Conservation (phyloP, 2,113 vertebrate genomes). For the Varanus salvator region DNA sequence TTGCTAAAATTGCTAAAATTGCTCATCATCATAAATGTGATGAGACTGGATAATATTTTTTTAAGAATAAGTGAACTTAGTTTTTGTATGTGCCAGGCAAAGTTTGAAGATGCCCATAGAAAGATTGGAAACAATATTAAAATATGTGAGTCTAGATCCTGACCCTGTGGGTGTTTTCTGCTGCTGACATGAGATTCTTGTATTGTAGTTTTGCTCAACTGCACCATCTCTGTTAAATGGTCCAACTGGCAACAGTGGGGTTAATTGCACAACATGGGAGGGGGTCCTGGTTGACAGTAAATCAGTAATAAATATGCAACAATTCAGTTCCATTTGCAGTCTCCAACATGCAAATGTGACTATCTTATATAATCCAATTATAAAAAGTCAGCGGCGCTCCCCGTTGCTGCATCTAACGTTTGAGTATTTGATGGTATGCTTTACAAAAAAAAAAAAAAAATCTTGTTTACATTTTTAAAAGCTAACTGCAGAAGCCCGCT, state of each 20-base stretch:
- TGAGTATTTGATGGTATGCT: conserved; percentile 14
- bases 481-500: conserved; percentile 36
- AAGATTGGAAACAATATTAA: conserved; percentile 16
- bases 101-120: neutral
- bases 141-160: neutral
- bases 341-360: conserved; percentile 33
- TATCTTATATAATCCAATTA: conserved; percentile 44
- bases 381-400: conserved; percentile 43
- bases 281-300: neutral
- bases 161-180: neutral
- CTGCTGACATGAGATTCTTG: neutral
- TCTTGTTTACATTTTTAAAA: conserved; percentile 47
- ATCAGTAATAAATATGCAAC: conserved; percentile 1
- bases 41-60: neutral
- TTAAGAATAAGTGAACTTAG: conserved; percentile 11
- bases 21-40: too few relatives aligned
- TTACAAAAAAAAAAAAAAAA: conserved; percentile 25
- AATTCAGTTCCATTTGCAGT: conserved; percentile 41
- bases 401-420: conserved; percentile 45
- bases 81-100: conserved; percentile 17
- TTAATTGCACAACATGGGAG: conserved; percentile 20
- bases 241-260: conserved; percentile 11
- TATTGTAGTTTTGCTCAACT: neutral
- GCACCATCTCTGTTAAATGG: neutral
- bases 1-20: too few relatives aligned